Base-by-base conservation (phyloP, 2,797 vertebrate genomes). In the Hippopotamyrus pictus region DNA sequence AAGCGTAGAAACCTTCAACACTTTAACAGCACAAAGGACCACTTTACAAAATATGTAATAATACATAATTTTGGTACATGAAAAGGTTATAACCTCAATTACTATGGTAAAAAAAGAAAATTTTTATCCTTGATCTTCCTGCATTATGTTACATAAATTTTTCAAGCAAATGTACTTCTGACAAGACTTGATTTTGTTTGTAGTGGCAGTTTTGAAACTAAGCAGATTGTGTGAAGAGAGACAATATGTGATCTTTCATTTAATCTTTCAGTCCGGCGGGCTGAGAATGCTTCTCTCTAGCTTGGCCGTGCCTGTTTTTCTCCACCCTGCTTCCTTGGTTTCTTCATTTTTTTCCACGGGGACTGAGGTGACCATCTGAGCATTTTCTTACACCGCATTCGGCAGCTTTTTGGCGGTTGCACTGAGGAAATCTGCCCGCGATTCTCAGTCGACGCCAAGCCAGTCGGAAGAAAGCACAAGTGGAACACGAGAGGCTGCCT, bases 21-120 rank as follows among this genome's bases (percentile, higher is more conserved):
- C 50, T 88, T 88, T 57, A 88, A 51, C 50, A 44, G 69, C 82
- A 88, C 65, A 57, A 89, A 46, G 11, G 33, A 85, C 48, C 33
- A 86, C 46, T 76, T 87, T 76, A 3, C 48, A 53, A 29, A 9
- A 79, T 48, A 33, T 53, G 50, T 44, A 65, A 44, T 53, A 57
- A 76, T 44, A 46, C 4, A 59, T 62, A 89, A 86, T 85, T 44
- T 37, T 9, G n/a, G n/a, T 57, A 54, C 19, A 54, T 86, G 83
- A 87, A 89, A 76, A 37, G 84, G 84, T 87, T 22, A 54, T 57
- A 87, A 12, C 84, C 48, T 22, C 25, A 87, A 76, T 29, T 50
- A 54, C 48, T 86, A 41, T 19, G 44, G 11, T 59, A 33, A 22
- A 37, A 53, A 73, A 86, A 50, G 7, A 19, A 69, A 1, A 9